These are phyloP conservation scores for Lepisosteus oculatus DNA, from an alignment of 2,113 vertebrate species.

Conservation along the genomic window DNA sequence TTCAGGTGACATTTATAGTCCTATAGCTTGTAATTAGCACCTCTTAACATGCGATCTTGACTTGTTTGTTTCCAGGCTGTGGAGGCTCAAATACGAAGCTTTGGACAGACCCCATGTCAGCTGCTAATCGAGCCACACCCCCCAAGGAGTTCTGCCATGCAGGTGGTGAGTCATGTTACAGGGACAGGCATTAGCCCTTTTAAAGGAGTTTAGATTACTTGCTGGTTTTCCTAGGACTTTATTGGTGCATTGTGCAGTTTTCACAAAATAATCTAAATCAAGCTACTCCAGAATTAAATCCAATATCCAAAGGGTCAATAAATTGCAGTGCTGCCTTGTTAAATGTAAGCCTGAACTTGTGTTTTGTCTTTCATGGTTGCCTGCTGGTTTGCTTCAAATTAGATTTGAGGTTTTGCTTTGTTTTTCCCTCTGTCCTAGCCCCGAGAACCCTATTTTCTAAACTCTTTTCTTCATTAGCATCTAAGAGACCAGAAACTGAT, in stretches of 20 bases:
- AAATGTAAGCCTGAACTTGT: conserved; percentile 22
- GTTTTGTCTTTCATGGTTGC: conserved; percentile 7
- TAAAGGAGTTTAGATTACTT: background rate
- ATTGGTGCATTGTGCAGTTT: background rate
- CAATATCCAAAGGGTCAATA: background rate
- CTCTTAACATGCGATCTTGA: conserved; percentile 74
- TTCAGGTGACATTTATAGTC: conserved; percentile 79
- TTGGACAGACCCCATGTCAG: conserved; percentile 96
- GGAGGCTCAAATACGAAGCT: conserved; percentile 95
- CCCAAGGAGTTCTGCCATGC: conserved; percentile 95
- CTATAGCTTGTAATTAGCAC: conserved; percentile 83
- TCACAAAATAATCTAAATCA: background rate
- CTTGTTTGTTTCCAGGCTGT: conserved; percentile 77
- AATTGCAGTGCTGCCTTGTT: background rate
- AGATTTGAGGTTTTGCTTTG: background rate
- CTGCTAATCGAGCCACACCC: conserved; percentile 94
- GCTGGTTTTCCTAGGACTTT: background rate
- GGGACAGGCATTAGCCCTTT: background rate
- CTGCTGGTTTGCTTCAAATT: conserved; percentile 29
- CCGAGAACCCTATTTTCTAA: conserved; percentile 20
- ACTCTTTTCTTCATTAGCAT: conserved; percentile 52
- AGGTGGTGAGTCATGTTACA: conserved; percentile 82
- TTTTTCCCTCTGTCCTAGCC: background rate
- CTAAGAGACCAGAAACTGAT: conserved; percentile 47
- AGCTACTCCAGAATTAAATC: background rate